Evolutionary conservation across 2,113 vertebrate species (phyloP), one percentile per base, ranked within the genome.

Genomic region (Alethe diademata): DNA sequence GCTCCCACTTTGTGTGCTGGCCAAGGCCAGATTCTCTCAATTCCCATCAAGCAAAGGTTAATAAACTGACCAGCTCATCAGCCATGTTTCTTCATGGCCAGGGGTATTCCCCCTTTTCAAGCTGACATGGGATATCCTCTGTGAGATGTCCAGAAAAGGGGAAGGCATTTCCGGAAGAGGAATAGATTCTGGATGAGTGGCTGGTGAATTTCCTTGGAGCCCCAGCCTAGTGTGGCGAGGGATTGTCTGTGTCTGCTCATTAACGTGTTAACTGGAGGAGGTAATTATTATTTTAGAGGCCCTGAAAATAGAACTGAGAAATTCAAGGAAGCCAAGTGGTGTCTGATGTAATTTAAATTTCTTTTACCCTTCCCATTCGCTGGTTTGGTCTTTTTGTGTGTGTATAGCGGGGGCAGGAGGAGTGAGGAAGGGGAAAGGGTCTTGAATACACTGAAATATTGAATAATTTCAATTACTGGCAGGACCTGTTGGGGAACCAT

Each of bases 321-420:
- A 85, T 60, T 19, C 31, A 58, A 61, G 56, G 26, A 36, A 84
- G 10, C 28, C n/a, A 40, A 22, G 22, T 71, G 65, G 47, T 81
- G 29, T 22, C 33, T 88, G 29, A 10, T 76, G 29, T 69, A 47
- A 83, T 79, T 88, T 62, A 36, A 17, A 19, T 54, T 18, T 10
- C 5, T 70, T 18, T 81, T 50, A 47, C 11, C 20, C 12, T 78
- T 54, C n/a, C 7, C 9, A 36, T 74, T 95, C 64, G 24, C 29
- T 56, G 31, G 26, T 57, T 81, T 92, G 53, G 3, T 18, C 14
- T 23, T 35, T 42, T 43, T 67, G 16, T 51, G 15, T 66, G 48
- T 43, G 33, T n/a, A 9, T 9, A 5, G 17, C 0, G 0, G 3
- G 3, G 1, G 5, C 2, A 3, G 8, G 8, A 25, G 4, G 3